Conservation (phyloP, 2,888 invertebrate genomes). For the Trichacis sp. region DNA sequence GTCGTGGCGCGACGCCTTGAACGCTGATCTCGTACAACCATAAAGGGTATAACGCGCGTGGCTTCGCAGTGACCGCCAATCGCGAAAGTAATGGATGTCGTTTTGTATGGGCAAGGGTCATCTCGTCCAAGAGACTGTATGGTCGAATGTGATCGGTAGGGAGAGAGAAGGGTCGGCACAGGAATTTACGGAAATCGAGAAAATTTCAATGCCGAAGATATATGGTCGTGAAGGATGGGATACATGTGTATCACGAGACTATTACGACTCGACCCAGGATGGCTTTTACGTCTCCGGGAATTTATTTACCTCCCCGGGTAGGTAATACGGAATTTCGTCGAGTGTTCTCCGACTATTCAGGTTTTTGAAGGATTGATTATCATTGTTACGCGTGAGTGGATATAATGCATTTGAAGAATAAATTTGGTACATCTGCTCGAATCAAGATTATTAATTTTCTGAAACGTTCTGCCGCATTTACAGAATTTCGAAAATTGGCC, state of each 20-base stretch:
- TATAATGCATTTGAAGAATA: too few relatives aligned
- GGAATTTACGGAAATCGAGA: slow-evolving; percentile 14
- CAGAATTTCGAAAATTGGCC: too few relatives aligned
- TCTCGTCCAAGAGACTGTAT: background rate
- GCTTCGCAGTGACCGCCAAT: slow-evolving; percentile 22
- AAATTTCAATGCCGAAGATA: slow-evolving; percentile 11
- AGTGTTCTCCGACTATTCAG: too few relatives aligned
- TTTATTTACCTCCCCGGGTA: too few relatives aligned
- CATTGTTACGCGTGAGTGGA: too few relatives aligned
- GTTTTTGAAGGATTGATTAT: too few relatives aligned
- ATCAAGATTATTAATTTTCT: too few relatives aligned
- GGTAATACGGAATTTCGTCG: too few relatives aligned
- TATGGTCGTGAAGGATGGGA: background rate
- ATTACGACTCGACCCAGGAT: background rate
- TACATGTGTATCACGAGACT: slow-evolving; percentile 1
- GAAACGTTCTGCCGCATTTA: too few relatives aligned
- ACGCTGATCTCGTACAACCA: slow-evolving; percentile 34
- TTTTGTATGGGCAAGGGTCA: slow-evolving; percentile 17
- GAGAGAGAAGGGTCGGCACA: background rate
- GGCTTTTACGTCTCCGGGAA: too few relatives aligned
- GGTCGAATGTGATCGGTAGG: background rate
- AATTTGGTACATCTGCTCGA: too few relatives aligned
- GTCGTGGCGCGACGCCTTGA: slow-evolving; percentile 58
- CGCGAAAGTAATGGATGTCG: slow-evolving; percentile 26
- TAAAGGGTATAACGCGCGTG: slow-evolving; percentile 23